Conservation (phyloP, 2,888 invertebrate species). For the Helicoverpa assulta region DNA sequence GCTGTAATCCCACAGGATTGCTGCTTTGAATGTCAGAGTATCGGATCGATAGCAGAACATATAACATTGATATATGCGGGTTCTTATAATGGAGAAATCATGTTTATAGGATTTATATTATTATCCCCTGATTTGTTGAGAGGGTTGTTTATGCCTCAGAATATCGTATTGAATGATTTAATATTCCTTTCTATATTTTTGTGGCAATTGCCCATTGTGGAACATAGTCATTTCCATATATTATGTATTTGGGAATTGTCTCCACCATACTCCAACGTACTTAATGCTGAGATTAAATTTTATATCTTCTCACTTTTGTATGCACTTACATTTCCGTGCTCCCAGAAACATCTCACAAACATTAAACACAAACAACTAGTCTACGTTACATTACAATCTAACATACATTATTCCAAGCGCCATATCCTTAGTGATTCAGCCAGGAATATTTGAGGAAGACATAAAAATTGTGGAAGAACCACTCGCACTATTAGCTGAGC, state of each 20-base stretch:
- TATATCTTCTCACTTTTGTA: background rate
- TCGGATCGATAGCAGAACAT: slow-evolving; percentile 51
- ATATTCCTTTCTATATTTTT: slow-evolving; percentile 16
- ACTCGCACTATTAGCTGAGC: slow-evolving; percentile 62
- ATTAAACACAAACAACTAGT: background rate
- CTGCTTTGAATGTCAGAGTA: slow-evolving; percentile 59
- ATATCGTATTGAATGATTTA: slow-evolving; percentile 16
- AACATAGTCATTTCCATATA: background rate
- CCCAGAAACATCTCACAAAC: background rate
- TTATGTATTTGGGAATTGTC: too few species aligned
- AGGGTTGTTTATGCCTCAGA: slow-evolving; percentile 23
- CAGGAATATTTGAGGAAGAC: slow-evolving; percentile 56
- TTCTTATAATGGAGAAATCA: slow-evolving; percentile 51
- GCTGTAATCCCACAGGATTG: slow-evolving; percentile 61
- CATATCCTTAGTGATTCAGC: slow-evolving; percentile 40
- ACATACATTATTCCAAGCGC: slow-evolving; percentile 38
- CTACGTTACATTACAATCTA: slow-evolving; percentile 34
- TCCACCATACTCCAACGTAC: background rate
- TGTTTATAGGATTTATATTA: slow-evolving; percentile 52
- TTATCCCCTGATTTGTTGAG: slow-evolving; percentile 42
- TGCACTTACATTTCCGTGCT: background rate
- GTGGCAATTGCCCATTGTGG: background rate
- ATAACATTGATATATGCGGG: slow-evolving; percentile 40
- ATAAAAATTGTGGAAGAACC: slow-evolving; percentile 56
- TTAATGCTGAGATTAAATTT: background rate